Evolutionary conservation across 2,113 vertebrate genomes (phyloP).

Genomic region (Carassius auratus): DNA sequence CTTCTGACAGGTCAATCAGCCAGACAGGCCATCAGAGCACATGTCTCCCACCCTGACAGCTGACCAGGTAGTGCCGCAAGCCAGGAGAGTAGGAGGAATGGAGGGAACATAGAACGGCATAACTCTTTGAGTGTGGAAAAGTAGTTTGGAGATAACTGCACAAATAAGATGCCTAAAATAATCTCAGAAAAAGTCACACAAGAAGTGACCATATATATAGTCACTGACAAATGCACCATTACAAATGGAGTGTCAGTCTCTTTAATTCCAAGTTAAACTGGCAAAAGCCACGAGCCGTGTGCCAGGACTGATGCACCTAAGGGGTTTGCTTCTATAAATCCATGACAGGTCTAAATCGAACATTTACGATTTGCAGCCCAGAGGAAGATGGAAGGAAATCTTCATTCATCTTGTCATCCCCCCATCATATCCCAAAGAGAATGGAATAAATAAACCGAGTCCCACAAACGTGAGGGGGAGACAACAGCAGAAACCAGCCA

Average conservation of each 20-base stretch:
- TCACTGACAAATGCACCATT: background rate
- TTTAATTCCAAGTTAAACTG: constrained; percentile 59
- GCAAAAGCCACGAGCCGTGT: constrained; percentile 44
- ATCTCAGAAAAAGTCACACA: background rate
- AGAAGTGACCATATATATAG: background rate
- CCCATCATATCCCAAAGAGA: constrained; percentile 58
- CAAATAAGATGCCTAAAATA: background rate
- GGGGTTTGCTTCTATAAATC: constrained; percentile 69
- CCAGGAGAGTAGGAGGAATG: constrained; percentile 12
- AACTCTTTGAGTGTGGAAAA: background rate
- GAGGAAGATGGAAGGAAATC: constrained; percentile 60
- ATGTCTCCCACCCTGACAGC: constrained; percentile 73
- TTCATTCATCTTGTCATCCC: constrained; percentile 66
- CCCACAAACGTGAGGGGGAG: constrained; percentile 48
- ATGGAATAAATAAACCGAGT: constrained; percentile 40
- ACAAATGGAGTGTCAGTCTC: constrained; percentile 52
- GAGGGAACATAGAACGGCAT: background rate
- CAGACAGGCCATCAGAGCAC: constrained; percentile 68
- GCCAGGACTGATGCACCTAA: constrained; percentile 67
- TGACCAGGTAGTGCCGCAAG: constrained; percentile 66
- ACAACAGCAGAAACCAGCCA: constrained; percentile 63
- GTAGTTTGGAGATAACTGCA: background rate
- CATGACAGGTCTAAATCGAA: constrained; percentile 71
- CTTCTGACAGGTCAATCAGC: constrained; percentile 77
- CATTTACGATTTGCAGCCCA: constrained; percentile 62